Percentiles rank a stretch among this genome's conserved stretches.
Conservation (phyloP, 2,888 invertebrate species). For the Erebia palarica region DNA sequence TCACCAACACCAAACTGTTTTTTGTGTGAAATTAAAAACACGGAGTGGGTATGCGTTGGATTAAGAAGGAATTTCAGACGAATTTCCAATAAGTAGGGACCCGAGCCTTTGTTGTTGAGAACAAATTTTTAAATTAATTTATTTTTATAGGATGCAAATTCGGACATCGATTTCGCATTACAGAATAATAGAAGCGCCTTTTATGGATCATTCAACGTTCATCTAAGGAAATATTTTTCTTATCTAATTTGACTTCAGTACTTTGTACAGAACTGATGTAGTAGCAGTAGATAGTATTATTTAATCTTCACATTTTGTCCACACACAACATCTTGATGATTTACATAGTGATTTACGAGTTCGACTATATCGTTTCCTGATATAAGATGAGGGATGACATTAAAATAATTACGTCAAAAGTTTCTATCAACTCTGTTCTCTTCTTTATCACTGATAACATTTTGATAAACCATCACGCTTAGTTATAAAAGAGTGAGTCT, state of each 20-base stretch:
- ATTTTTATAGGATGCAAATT: constrained; percentile 55
- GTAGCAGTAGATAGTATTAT: not conserved
- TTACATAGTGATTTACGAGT: no score
- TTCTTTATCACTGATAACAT: no score
- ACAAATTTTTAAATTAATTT: constrained; percentile 68
- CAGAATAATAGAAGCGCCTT: constrained; percentile 52
- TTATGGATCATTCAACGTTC: constrained; percentile 37
- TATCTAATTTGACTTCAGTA: not conserved
- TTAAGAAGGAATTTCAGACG: constrained; percentile 75
- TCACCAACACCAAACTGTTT: constrained; percentile 75
- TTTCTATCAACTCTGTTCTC: no score
- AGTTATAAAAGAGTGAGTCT: no score
- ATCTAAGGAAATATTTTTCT: constrained; percentile 21
- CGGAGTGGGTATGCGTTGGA: constrained; percentile 75
- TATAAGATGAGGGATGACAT: no score
- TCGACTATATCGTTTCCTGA: no score
- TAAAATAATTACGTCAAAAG: no score
- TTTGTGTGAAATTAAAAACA: constrained; percentile 81
- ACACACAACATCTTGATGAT: no score
- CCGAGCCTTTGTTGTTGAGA: constrained; percentile 62
- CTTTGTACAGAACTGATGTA: not conserved
- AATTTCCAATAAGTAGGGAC: constrained; percentile 60
- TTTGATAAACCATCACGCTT: no score
- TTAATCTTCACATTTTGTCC: not conserved
- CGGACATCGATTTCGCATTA: constrained; percentile 64